These are phyloP conservation scores for Apteryx mantelli DNA, from an alignment of 2,113 vertebrate species.

Conservation along the genomic window DNA sequence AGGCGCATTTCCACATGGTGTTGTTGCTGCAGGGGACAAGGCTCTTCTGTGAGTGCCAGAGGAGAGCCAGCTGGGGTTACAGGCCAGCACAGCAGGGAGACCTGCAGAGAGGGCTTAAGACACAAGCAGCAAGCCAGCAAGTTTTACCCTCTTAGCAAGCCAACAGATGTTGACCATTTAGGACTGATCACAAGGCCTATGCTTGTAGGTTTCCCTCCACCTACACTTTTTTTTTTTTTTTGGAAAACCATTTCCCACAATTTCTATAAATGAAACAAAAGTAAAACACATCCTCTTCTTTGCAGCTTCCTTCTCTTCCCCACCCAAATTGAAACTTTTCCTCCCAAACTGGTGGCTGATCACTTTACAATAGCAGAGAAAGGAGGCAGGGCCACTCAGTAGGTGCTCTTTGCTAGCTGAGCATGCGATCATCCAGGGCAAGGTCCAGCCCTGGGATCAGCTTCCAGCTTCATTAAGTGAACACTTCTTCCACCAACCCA, in stretches of 20 bases:
- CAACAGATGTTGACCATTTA: not conserved
- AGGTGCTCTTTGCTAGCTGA: not conserved
- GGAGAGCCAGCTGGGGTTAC: not conserved
- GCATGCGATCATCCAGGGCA: fast-evolving
- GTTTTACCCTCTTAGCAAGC: not conserved
- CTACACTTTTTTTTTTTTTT: fast-evolving
- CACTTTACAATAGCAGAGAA: not conserved
- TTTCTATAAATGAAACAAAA: not conserved
- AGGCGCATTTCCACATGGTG: not conserved
- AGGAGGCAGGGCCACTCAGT: not conserved
- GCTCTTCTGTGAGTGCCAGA: not conserved
- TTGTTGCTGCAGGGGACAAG: not conserved
- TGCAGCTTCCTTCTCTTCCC: not conserved
- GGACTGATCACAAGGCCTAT: not conserved
- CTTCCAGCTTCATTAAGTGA: not conserved
- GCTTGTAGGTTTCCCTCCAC: not conserved
- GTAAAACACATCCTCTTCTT: not conserved
- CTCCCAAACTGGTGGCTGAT: not conserved
- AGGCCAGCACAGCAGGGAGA: not conserved
- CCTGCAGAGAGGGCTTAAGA: not conserved
- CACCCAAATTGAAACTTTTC: not conserved
- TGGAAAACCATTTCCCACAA: not conserved
- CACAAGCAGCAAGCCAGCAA: not conserved
- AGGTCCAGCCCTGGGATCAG: not conserved
- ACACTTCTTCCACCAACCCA: not conserved